Percentiles rank a stretch among this genome's conserved stretches.
Conservation (phyloP, 1,140 invertebrate genomes). For the Drosophila ohnishii region DNA sequence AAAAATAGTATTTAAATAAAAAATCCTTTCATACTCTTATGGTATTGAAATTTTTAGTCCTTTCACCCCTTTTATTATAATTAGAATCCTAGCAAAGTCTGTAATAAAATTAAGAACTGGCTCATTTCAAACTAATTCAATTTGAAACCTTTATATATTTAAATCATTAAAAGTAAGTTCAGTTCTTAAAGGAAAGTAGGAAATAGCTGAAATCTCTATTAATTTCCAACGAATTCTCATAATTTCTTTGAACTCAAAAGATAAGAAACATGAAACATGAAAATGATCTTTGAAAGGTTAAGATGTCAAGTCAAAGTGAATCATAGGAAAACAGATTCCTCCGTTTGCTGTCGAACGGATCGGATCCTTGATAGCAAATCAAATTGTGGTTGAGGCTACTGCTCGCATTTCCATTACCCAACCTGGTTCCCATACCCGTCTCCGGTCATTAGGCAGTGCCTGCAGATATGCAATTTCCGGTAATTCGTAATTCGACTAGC, state of each 20-base stretch:
- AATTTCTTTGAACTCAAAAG: neutral
- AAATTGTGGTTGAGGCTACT: constrained; percentile 13
- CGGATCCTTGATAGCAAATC: constrained; percentile 1
- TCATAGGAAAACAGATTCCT: neutral
- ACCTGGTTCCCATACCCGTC: neutral
- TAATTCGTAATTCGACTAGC: constrained; percentile 69
- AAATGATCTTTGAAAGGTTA: constrained; percentile 7
- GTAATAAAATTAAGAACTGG: neutral
- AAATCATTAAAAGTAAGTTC: too few species aligned
- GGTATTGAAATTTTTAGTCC: too few species aligned
- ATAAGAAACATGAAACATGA: neutral
- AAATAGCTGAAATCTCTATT: neutral
- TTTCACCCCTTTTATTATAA: too few species aligned
- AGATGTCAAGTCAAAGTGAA: constrained; percentile 17
- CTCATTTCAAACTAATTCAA: too few species aligned
- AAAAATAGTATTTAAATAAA: too few species aligned
- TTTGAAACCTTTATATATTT: neutral
- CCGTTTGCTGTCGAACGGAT: neutral
- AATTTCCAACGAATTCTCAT: neutral
- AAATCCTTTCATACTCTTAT: too few species aligned
- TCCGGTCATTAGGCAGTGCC: constrained; percentile 55
- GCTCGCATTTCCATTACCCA: constrained; percentile 40
- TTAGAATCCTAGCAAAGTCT: neutral
- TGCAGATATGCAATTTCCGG: constrained; percentile 59
- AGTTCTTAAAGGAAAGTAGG: neutral